Percentiles rank a stretch among this genome's conserved stretches.
These are phyloP conservation scores for Poecile montanus DNA, from an alignment of 2,797 vertebrate species.

Conservation along the genomic window DNA sequence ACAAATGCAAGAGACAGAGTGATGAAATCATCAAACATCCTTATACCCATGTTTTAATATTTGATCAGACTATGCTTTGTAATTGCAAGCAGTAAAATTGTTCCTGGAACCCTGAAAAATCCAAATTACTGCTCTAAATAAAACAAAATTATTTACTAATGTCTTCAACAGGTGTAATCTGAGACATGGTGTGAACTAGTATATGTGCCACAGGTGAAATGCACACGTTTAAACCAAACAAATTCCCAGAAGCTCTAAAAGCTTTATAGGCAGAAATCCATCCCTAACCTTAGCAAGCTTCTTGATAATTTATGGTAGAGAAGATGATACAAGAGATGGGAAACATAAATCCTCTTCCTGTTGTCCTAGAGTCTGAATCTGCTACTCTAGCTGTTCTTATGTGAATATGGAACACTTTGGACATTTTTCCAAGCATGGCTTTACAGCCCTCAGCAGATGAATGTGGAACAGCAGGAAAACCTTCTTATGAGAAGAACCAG, in stretches of 20 bases:
- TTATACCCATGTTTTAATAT: not conserved
- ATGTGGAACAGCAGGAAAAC: not conserved
- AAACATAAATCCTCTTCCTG: not conserved
- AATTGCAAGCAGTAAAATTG: not conserved
- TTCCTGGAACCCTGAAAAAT: not conserved
- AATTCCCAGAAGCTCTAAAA: not conserved
- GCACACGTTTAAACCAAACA: fast-evolving
- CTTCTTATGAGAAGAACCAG: not conserved
- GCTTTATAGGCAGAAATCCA: not conserved
- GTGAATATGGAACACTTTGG: not conserved
- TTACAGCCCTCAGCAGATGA: not conserved
- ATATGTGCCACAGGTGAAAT: not conserved
- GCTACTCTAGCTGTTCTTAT: not conserved
- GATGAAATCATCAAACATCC: not conserved
- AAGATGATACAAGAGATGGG: not conserved
- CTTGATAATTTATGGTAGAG: not conserved
- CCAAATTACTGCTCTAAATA: not conserved
- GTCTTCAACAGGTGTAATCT: not conserved
- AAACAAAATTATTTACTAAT: not conserved
- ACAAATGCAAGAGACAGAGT: not conserved
- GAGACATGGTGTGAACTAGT: fast-evolving
- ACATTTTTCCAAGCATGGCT: not conserved
- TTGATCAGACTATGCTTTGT: not conserved
- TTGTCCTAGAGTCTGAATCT: not conserved
- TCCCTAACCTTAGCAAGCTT: not conserved